A percentile compares a stretch with the other conserved stretches of the same genome.
phyloP scores from a whole-genome alignment of 2,888 invertebrate genomes.

The Eupithecia dodoneata region DNA sequence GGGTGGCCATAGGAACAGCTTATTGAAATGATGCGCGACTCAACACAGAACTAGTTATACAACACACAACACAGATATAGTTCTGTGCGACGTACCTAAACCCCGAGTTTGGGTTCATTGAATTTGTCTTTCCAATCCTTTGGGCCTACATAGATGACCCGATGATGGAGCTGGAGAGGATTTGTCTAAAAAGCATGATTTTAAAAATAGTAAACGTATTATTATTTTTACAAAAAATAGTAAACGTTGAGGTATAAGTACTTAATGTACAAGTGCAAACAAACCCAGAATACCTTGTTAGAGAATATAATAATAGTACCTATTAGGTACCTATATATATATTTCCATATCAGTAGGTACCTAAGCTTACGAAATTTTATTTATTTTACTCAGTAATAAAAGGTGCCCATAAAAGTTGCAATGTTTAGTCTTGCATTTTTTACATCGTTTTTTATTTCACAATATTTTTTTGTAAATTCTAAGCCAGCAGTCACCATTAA shows the following conservation, averaged over 20 bases:
- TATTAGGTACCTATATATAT: background rate
- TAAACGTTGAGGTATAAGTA: background rate
- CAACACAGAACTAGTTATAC: no score
- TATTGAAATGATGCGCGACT: no score
- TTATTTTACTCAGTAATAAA: constrained; percentile 17
- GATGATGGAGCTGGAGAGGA: no score
- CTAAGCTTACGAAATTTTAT: background rate
- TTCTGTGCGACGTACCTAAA: no score
- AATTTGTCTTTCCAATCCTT: no score
- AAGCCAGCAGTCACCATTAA: background rate
- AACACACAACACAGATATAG: no score
- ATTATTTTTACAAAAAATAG: background rate
- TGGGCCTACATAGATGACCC: no score
- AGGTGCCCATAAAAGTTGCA: constrained; percentile 15
- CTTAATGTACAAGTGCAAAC: background rate
- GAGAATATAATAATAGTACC: background rate
- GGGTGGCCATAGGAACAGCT: no score
- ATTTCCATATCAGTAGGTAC: background rate
- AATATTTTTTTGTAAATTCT: constrained; percentile 12
- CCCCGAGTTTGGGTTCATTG: no score
- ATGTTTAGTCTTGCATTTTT: constrained; percentile 24
- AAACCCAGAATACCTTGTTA: background rate
- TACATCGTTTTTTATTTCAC: constrained; percentile 16
- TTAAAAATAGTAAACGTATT: no score
- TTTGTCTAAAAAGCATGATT: no score